These are phyloP conservation scores for Amphilophus citrinellus DNA, from an alignment of 2,113 vertebrate genomes.

Conservation along the genomic window DNA sequence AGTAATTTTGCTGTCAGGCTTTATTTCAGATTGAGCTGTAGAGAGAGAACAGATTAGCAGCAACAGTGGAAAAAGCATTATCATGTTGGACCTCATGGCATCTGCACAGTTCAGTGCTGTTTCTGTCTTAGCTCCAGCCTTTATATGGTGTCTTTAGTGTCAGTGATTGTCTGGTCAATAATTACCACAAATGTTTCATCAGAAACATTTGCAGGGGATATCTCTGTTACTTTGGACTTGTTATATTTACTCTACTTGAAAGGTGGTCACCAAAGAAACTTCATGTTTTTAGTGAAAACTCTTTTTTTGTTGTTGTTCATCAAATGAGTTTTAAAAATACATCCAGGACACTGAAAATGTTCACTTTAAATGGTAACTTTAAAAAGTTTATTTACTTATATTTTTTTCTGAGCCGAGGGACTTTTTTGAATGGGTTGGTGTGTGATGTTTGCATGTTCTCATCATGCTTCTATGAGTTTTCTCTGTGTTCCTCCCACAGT, in stretches of 20 bases:
- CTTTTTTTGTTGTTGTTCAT: background rate
- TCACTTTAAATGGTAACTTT: no score
- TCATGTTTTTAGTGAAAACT: background rate
- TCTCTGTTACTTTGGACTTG: background rate
- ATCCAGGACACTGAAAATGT: no score
- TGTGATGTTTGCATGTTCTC: no score
- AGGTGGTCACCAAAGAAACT: background rate
- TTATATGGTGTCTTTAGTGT: slow-evolving; percentile 1
- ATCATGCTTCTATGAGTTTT: no score
- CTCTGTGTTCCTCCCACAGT: no score
- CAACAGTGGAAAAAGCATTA: slow-evolving; percentile 5
- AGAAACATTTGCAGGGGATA: background rate
- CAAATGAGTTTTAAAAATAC: background rate
- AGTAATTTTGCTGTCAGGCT: slow-evolving; percentile 14
- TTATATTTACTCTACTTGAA: background rate
- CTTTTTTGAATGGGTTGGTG: no score
- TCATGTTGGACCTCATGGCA: slow-evolving; percentile 10
- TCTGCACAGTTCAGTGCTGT: background rate
- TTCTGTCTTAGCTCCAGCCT: background rate
- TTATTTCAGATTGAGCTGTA: background rate
- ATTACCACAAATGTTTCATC: background rate
- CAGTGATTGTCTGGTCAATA: background rate
- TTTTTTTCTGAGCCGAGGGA: no score
- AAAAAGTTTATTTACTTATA: no score
- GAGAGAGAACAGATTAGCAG: slow-evolving; percentile 34